Base-by-base conservation (phyloP, 2,113 vertebrate genomes). In the Rhombomys opimus region DNA sequence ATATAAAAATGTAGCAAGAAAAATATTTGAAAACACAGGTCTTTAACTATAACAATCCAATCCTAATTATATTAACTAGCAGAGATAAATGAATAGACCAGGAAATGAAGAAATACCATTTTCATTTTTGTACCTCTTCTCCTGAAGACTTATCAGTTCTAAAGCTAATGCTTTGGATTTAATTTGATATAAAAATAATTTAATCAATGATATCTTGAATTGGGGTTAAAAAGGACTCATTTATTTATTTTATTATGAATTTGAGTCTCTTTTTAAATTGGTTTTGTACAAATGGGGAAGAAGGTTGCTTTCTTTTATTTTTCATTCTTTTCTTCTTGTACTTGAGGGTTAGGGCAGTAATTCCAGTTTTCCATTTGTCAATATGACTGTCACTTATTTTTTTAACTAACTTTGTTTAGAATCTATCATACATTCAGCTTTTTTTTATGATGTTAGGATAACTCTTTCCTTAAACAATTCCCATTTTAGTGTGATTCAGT, bases 321-420 rank as follows among this genome's bases (percentile, higher is more conserved):
- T 87, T 25, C 30, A 38, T 78, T n/a, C 57, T 81, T 95, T 86
- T 80, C 12, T 93, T 72, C 46, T 77, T 25, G 23, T 76, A 1
- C 61, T 92, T 32, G 30, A 87, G 4, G 57, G 32, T 70, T 27
- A 90, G 38, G 72, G 0, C 20, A n/a, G 65, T 12, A 20, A 35
- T 87, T 25, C 10, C 93, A 68, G 23, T 54, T 93, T 32, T 94
- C 70, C 22, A 41, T n/a, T 91, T 80, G 23, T 86, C 46, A 61
- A 68, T 18, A 25, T 84, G 67, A 18, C n/a, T 22, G 70, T 77
- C 87, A 80, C 89, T 96, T n/a, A 52, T 86, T 93, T 93, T 75
- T 76, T 92, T 87, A 90, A 20, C 50, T 82, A 70, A 38, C 9
- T 35, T 85, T 94, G 93, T 94, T 50, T 57, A 94, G 67, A 87